Percentiles rank a stretch among this genome's conserved stretches.
Conservation (phyloP, 2,113 vertebrate species). For the Rutilus rutilus region DNA sequence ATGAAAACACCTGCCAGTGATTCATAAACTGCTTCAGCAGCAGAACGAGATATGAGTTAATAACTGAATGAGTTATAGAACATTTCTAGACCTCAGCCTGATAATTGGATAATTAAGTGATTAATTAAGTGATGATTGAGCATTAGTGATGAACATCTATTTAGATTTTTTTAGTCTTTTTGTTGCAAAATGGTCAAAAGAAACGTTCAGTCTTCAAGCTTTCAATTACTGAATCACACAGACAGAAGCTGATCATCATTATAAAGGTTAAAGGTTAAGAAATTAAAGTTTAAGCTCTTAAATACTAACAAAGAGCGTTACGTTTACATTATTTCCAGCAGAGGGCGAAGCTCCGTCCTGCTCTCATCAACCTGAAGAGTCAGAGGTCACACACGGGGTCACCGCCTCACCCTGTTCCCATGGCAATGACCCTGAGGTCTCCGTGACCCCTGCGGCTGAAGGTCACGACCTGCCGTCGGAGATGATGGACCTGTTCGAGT, state of each 20-base stretch:
- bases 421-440: neutral
- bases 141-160: too few species aligned
- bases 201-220: too few species aligned
- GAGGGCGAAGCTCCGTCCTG: neutral
- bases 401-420: neutral
- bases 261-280: neutral
- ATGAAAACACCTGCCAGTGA: too few species aligned
- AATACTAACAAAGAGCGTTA: neutral
- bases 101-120: too few species aligned
- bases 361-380: neutral
- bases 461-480: neutral
- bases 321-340: neutral
- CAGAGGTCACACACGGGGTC: neutral
- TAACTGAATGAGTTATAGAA: too few species aligned
- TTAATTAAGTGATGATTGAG: too few species aligned
- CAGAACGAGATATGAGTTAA: too few species aligned
- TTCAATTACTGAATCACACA: too few species aligned
- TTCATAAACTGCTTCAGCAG: too few species aligned
- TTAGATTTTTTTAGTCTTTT: too few species aligned
- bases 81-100: too few species aligned
- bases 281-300: neutral
- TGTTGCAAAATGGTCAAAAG: too few species aligned
- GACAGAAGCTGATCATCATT: neutral
- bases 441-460: neutral
- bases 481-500: neutral